phyloP scores from a whole-genome alignment of 2,888 invertebrate genomes.

The Sipha maydis region DNA sequence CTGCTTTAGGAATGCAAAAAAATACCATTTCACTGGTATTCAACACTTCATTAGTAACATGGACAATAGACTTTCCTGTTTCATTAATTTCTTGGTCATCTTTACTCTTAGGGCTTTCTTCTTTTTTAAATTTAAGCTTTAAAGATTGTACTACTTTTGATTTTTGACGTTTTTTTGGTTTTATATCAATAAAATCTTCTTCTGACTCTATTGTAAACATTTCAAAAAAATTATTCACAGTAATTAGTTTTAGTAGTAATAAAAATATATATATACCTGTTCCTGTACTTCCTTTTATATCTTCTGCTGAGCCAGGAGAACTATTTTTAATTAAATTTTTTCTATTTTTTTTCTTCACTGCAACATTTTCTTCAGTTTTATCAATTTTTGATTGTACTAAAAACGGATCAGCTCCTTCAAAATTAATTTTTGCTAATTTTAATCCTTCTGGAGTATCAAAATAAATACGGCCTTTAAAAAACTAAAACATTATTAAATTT shows the following conservation, averaged over 20 bases:
- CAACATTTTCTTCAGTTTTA: slow-evolving; percentile 48
- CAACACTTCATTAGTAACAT: slow-evolving; percentile 53
- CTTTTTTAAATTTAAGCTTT: slow-evolving; percentile 58
- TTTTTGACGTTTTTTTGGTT: slow-evolving; percentile 56
- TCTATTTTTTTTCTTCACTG: slow-evolving; percentile 50
- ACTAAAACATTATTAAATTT: slow-evolving; percentile 70
- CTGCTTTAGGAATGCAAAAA: slow-evolving; percentile 53
- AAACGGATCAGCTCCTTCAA: slow-evolving; percentile 69
- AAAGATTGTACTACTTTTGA: slow-evolving; percentile 57
- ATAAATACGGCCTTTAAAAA: slow-evolving; percentile 80
- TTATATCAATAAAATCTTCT: slow-evolving; percentile 57
- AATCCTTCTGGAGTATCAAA: slow-evolving; percentile 78
- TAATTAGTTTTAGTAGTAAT: not conserved
- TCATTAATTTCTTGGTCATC: slow-evolving; percentile 44
- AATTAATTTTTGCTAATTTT: slow-evolving; percentile 75
- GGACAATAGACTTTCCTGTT: slow-evolving; percentile 56
- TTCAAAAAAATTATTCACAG: not conserved
- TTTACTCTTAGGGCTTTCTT: slow-evolving; percentile 53
- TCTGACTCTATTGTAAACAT: slow-evolving; percentile 48
- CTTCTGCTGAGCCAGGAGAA: slow-evolving; percentile 58
- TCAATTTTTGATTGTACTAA: slow-evolving; percentile 65
- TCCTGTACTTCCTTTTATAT: slow-evolving; percentile 59
- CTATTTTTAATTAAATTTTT: slow-evolving; percentile 50
- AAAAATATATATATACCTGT: slow-evolving; percentile 31
- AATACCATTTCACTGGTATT: slow-evolving; percentile 58